Evolutionary conservation across 2,888 invertebrate species (phyloP), one percentile per base, ranked within the genome.

Genomic region (Spatulosminthurus flaviceps): DNA sequence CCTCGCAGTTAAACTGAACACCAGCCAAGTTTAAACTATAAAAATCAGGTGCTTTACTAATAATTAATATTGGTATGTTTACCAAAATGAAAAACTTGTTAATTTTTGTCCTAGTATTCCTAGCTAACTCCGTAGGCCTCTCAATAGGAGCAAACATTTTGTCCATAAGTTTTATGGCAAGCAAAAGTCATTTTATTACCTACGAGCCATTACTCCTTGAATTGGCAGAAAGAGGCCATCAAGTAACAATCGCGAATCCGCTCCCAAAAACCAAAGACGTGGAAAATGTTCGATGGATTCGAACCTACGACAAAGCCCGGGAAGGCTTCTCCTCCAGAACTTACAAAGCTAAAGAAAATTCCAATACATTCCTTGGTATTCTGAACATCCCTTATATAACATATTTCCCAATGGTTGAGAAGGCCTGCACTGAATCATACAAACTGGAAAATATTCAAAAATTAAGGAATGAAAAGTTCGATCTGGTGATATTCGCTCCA

Each of bases 401-500:
- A 4, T 64, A 24, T 16, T 64, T 9, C 64, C 4, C 21, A 11
- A 26, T 24, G 9, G 2, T 9, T 2, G 21, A 64, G 22, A 22
- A 24, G 26, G 24, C 26, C 1, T 64, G 64, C 24, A n/a, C 11
- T 22, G 64, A 9, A 16, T 22, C 64, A 5, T 64, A 64, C 24
- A 64, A 64, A 26, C 2, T 26, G 24, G 26, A 64, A 24, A 22
- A 7, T 9, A 26, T 64, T 26, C 64, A 64, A 22, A 21, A 71
- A n/a, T 16, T 64, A 1, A 2, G 64, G 64, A 66, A 71, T 1
- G 78, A 79, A 42, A 78, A 71, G 41, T 86, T 84, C 73, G 87
- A 87, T 78, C 74, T 87, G 26, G 79, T 87, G 1, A 78, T 87
- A 41, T 80, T 85, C 19, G 86, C 86, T 42, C 79, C 83, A 64